Percentiles rank a stretch among this genome's conserved stretches.
Conservation (phyloP, 2,797 vertebrate genomes). For the Scarus forsteni region DNA sequence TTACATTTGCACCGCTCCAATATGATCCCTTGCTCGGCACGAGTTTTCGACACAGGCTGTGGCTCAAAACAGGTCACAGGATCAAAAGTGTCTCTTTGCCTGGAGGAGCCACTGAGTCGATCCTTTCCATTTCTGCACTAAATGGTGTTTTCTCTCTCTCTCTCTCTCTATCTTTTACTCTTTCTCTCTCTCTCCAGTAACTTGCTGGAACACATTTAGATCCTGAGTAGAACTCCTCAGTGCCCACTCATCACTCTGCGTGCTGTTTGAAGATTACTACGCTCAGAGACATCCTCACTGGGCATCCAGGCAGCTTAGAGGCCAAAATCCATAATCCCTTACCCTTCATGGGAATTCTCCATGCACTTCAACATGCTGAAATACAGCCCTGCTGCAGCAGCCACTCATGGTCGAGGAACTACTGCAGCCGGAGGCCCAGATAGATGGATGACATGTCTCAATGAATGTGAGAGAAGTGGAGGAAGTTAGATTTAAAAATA, state of each 20-base stretch:
- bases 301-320: slow-evolving; percentile 85
- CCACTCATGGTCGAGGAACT: slow-evolving; percentile 66
- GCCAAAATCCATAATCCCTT: slow-evolving; percentile 85
- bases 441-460: slow-evolving; percentile 80
- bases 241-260: slow-evolving; percentile 84
- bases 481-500: slow-evolving; percentile 76
- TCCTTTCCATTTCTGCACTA: slow-evolving; percentile 68
- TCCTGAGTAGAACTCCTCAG: slow-evolving; percentile 80
- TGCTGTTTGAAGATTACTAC: slow-evolving; percentile 86
- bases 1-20: slow-evolving; percentile 59
- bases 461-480: slow-evolving; percentile 72
- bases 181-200: slow-evolving; percentile 53
- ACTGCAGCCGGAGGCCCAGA: slow-evolving; percentile 70
- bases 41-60: slow-evolving; percentile 55
- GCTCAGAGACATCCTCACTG: slow-evolving; percentile 84
- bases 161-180: background rate
- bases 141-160: slow-evolving; percentile 48
- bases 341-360: slow-evolving; percentile 86
- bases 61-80: slow-evolving; percentile 70
- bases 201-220: slow-evolving; percentile 81
- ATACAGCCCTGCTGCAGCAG: slow-evolving; percentile 77
- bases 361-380: slow-evolving; percentile 83
- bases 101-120: slow-evolving; percentile 60
- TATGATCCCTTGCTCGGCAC: slow-evolving; percentile 50
- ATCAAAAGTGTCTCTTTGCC: slow-evolving; percentile 72